Evolutionary conservation across 1,140 invertebrate genomes (phyloP), one percentile per base, ranked within the genome.

Genomic region (Macrobrachium nipponense): DNA sequence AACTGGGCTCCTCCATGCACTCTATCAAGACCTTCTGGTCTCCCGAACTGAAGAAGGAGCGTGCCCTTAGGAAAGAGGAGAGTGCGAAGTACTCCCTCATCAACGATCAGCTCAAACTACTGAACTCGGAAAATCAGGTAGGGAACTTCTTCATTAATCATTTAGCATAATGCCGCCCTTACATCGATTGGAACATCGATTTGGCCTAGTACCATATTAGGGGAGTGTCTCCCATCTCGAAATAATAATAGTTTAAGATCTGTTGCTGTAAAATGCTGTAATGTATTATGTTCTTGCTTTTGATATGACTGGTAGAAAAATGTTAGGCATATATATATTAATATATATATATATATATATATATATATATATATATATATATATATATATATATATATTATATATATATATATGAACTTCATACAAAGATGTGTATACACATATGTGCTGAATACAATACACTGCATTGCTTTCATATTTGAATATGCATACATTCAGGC

Each of bases 11-110:
- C 90, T 98, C 96, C 90, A 99, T 99, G 98, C 98, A 99, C 92
- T 98, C 97, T 92, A 99, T 99, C 91, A 99, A 99, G 92, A 99
- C 98, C 15, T 99, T 99, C 92, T 99, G 98, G 98, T 98, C 97
- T 91, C 98, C 98, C 0, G 98, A 99, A 91, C 93, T 99, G 90
- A 99, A 99, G 92, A 99, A 99, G 92, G 98, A 99, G 92, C 92
- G 98, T 84, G 97, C 98, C 17, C 91, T 99, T 73, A 93, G 98
- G 79, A 99, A 99, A 92, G 98, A 99, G 92, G 98, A 99, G 92
- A 97, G 96, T 90, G 97, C 97, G 90, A 98, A 99, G 92, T 98
- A 98, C 93, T 96, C 95, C 91, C 94, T 98, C 89, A 97, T 99
- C 91, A 98, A 98, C 91, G 98, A 99, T 93, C 97, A 99, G 92